phyloP scores from a whole-genome alignment of 2,888 invertebrate genomes.

The Nomada flava region DNA sequence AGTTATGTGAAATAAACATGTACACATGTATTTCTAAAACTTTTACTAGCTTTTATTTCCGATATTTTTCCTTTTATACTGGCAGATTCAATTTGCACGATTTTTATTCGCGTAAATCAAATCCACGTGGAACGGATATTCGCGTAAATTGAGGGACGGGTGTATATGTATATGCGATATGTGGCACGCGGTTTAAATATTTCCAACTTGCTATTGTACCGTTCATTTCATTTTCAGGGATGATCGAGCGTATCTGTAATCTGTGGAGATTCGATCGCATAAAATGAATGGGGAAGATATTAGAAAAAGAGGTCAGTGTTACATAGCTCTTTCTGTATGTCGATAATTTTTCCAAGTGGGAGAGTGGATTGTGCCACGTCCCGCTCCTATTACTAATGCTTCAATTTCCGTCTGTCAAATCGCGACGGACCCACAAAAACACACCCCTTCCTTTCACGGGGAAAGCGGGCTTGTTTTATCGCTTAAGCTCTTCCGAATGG shows the following conservation, averaged over 20 bases:
- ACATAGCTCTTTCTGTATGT: conserved; percentile 58
- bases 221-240: neutral
- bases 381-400: conserved; percentile 74
- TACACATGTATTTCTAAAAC: no score
- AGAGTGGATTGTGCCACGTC: conserved; percentile 55
- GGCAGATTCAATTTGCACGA: no score
- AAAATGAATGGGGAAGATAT: conserved; percentile 42
- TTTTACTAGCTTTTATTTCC: no score
- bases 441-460: conserved; percentile 59
- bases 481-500: neutral
- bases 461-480: conserved; percentile 37
- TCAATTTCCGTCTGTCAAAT: conserved; percentile 81
- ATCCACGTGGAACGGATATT: no score
- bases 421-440: conserved; percentile 70
- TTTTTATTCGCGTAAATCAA: no score
- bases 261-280: conserved; percentile 28
- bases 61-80: no score
- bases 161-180: no score
- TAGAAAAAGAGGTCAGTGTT: conserved; percentile 68
- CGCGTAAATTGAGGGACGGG: no score
- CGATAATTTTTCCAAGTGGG: conserved; percentile 70
- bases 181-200: neutral
- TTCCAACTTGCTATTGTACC: neutral
- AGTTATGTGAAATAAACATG: no score
- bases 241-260: conserved; percentile 5